These are phyloP conservation scores for Monopterus albus DNA, from an alignment of 2,113 vertebrate genomes.

Conservation along the genomic window DNA sequence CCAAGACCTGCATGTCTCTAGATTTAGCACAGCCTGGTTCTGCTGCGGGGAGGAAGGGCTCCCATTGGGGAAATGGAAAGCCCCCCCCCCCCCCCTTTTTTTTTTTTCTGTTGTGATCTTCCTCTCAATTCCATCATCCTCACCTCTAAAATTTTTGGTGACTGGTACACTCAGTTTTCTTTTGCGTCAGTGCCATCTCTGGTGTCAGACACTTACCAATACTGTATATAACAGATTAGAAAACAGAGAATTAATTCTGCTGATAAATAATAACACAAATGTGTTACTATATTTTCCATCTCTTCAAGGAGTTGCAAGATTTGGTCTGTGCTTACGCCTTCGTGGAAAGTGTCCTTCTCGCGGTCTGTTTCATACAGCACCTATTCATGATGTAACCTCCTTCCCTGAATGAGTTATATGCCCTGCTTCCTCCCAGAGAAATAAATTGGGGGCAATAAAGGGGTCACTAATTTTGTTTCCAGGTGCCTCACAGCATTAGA, in stretches of 20 bases:
- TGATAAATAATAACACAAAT: slow-evolving; percentile 28
- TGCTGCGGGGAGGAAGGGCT: slow-evolving; percentile 63
- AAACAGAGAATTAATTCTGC: slow-evolving; percentile 15
- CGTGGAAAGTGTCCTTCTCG: slow-evolving; percentile 47
- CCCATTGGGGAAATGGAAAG: slow-evolving; percentile 61
- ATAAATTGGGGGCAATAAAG: slow-evolving; percentile 48
- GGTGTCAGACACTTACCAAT: background rate
- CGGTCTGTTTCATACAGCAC: slow-evolving; percentile 55
- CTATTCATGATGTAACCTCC: slow-evolving; percentile 69
- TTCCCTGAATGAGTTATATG: slow-evolving; percentile 66
- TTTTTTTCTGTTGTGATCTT: slow-evolving; percentile 35
- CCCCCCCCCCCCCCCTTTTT: too few species aligned
- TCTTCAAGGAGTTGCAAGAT: slow-evolving; percentile 50
- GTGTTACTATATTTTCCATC: slow-evolving; percentile 39
- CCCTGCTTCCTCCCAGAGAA: slow-evolving; percentile 58
- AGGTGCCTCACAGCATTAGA: slow-evolving; percentile 54
- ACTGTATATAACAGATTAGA: background rate
- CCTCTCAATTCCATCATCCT: slow-evolving; percentile 44
- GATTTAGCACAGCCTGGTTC: slow-evolving; percentile 71
- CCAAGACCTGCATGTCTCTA: slow-evolving; percentile 70
- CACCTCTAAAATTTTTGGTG: slow-evolving; percentile 65
- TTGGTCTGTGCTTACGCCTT: slow-evolving; percentile 25
- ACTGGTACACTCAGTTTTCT: slow-evolving; percentile 14
- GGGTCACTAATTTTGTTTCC: slow-evolving; percentile 65
- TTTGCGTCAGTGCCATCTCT: slow-evolving; percentile 18